Evolutionary conservation across 2,888 invertebrate genomes (phyloP).

Genomic region (Sclerodermus sp.): DNA sequence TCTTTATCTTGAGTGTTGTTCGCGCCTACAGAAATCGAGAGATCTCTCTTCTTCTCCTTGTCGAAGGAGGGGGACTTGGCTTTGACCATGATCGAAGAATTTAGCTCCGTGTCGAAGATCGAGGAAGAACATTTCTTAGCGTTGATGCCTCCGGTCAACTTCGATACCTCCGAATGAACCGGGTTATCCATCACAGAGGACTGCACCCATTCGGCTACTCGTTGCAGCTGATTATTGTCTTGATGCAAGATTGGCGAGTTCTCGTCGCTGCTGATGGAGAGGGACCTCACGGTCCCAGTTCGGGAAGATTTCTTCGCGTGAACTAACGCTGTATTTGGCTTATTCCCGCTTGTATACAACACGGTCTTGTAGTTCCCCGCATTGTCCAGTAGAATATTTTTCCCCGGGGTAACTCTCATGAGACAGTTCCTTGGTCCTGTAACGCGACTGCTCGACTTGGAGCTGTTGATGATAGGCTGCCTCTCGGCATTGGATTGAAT

Average conservation of each 20-base stretch:
- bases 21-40: neutral
- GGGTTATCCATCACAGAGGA: slow-evolving; percentile 35
- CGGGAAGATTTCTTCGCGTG: slow-evolving; percentile 44
- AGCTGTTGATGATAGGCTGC: slow-evolving; percentile 17
- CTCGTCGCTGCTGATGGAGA: slow-evolving; percentile 48
- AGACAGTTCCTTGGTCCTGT: slow-evolving; percentile 75
- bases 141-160: slow-evolving; percentile 17
- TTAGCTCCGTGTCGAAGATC: slow-evolving; percentile 13
- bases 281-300: slow-evolving; percentile 43
- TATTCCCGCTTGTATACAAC: slow-evolving; percentile 63
- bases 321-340: slow-evolving; percentile 46
- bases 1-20: slow-evolving; percentile 18
- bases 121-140: slow-evolving; percentile 15
- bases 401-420: slow-evolving; percentile 75
- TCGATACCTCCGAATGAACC: slow-evolving; percentile 10
- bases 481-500: slow-evolving; percentile 27
- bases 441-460: slow-evolving; percentile 26
- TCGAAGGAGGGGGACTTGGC: slow-evolving; percentile 4
- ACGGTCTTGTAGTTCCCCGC: slow-evolving; percentile 75
- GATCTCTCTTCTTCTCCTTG: neutral
- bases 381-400: slow-evolving; percentile 79
- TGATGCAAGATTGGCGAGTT: slow-evolving; percentile 35
- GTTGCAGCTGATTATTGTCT: slow-evolving; percentile 61
- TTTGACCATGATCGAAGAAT: neutral
- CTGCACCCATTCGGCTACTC: slow-evolving; percentile 80